phyloP scores from a whole-genome alignment of 1,140 invertebrate species.

The Macrobrachium nipponense region DNA sequence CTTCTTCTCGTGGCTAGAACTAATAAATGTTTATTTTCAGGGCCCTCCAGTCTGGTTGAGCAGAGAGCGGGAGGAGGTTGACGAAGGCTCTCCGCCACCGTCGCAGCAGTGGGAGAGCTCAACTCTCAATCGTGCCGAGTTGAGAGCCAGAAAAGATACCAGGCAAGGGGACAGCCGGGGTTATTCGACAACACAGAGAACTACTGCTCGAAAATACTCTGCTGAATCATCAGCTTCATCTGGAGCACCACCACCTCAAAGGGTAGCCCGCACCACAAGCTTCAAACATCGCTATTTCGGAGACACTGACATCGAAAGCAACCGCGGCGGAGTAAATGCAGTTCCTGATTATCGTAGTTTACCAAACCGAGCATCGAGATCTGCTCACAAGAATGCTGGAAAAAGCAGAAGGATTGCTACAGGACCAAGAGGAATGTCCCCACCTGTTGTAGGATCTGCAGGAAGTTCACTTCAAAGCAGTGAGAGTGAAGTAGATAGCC shows the following conservation, averaged over 20 bases:
- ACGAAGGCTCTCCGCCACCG: not conserved
- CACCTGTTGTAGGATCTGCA: constrained; percentile 47
- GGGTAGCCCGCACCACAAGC: constrained; percentile 23
- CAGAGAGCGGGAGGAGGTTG: constrained; percentile 3
- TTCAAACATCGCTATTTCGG: constrained; percentile 63
- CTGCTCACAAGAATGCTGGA: constrained; percentile 31
- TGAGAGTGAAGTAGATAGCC: constrained; percentile 64
- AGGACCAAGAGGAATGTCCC: constrained; percentile 29
- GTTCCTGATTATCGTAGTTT: constrained; percentile 50
- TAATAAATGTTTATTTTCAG: constrained; percentile 9
- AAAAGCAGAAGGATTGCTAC: constrained; percentile 1
- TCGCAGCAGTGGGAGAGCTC: constrained; percentile 21
- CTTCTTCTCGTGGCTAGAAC: not conserved
- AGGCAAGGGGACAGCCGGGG: not conserved
- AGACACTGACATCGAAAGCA: constrained; percentile 55
- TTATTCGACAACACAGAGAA: constrained; percentile 18
- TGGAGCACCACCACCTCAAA: not conserved
- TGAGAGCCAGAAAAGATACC: constrained; percentile 17
- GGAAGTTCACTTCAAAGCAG: constrained; percentile 63
- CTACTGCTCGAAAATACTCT: constrained; percentile 4
- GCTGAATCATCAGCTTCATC: constrained; percentile 25
- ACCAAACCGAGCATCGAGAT: constrained; percentile 40
- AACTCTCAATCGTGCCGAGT: constrained; percentile 26
- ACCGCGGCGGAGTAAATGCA: not conserved
- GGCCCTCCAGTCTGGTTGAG: constrained; percentile 18